phyloP scores from a whole-genome alignment of 2,888 invertebrate genomes.

The Cyclophora punctaria region DNA sequence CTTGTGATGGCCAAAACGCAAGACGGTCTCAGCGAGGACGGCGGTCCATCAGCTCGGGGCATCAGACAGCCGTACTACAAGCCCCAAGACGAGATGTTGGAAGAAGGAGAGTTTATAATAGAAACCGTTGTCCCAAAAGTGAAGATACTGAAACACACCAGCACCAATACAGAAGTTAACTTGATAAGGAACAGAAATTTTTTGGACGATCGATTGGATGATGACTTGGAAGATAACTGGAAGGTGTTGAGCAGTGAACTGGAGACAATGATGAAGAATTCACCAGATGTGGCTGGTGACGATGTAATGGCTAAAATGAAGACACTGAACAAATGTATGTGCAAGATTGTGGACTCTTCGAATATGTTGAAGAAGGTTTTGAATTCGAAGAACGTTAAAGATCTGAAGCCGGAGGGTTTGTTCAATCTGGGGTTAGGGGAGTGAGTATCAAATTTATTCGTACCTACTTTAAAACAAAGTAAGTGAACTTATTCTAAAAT shows the following conservation, averaged over 20 bases:
- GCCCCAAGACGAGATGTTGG: slow-evolving; percentile 34
- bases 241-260: slow-evolving; percentile 36
- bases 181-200: too few relatives aligned
- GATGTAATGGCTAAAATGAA: slow-evolving; percentile 52
- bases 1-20: slow-evolving; percentile 62
- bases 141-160: slow-evolving; percentile 49
- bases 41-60: slow-evolving; percentile 19
- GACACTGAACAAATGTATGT: slow-evolving; percentile 56
- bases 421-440: slow-evolving; percentile 51
- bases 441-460: slow-evolving; percentile 32
- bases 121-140: slow-evolving; percentile 54
- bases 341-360: slow-evolving; percentile 56
- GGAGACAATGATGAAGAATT: slow-evolving; percentile 38
- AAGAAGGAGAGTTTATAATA: slow-evolving; percentile 55
- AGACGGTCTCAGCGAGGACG: slow-evolving; percentile 44
- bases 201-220: neutral
- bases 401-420: slow-evolving; percentile 28
- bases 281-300: slow-evolving; percentile 31
- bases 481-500: too few relatives aligned
- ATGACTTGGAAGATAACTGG: slow-evolving; percentile 33
- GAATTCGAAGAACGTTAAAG: slow-evolving; percentile 24
- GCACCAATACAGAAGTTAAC: slow-evolving; percentile 47
- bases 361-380: slow-evolving; percentile 52
- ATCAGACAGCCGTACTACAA: slow-evolving; percentile 50
- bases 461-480: too few relatives aligned